phyloP scores from a whole-genome alignment of 2,113 vertebrate genomes.

The Ctenomys sociabilis region DNA sequence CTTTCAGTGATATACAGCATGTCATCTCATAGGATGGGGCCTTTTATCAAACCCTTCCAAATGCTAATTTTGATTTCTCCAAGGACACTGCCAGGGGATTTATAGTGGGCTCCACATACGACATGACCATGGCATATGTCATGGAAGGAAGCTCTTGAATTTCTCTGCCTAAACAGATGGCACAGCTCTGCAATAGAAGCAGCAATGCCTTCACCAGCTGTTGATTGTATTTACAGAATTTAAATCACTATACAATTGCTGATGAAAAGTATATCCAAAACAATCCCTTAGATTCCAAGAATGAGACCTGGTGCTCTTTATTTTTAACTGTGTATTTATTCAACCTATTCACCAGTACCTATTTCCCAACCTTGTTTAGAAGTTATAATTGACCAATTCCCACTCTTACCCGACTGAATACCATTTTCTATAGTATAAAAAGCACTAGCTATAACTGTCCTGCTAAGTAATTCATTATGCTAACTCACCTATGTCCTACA shows the following conservation, averaged over 20 bases:
- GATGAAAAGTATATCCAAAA: background rate
- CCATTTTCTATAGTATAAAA: constrained; percentile 20
- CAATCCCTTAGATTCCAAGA: background rate
- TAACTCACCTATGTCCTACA: background rate
- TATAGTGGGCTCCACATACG: background rate
- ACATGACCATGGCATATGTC: constrained; percentile 44
- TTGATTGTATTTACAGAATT: constrained; percentile 57
- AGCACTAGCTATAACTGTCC: constrained; percentile 40
- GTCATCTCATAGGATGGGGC: background rate
- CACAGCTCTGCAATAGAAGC: constrained; percentile 69
- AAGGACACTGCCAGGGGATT: background rate
- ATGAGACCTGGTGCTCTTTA: background rate
- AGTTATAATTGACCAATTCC: constrained; percentile 39
- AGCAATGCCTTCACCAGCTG: constrained; percentile 69
- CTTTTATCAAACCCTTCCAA: constrained; percentile 13
- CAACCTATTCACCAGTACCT: background rate
- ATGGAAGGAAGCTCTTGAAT: constrained; percentile 60
- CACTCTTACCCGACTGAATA: background rate
- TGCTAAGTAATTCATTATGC: constrained; percentile 55
- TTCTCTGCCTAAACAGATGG: constrained; percentile 49
- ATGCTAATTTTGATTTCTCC: constrained; percentile 31
- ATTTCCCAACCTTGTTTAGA: constrained; percentile 41
- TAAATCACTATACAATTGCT: constrained; percentile 35
- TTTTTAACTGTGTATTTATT: constrained; percentile 47
- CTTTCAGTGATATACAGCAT: background rate